phyloP scores from a whole-genome alignment of 2,888 invertebrate species.

The Cerastis rubricosa region DNA sequence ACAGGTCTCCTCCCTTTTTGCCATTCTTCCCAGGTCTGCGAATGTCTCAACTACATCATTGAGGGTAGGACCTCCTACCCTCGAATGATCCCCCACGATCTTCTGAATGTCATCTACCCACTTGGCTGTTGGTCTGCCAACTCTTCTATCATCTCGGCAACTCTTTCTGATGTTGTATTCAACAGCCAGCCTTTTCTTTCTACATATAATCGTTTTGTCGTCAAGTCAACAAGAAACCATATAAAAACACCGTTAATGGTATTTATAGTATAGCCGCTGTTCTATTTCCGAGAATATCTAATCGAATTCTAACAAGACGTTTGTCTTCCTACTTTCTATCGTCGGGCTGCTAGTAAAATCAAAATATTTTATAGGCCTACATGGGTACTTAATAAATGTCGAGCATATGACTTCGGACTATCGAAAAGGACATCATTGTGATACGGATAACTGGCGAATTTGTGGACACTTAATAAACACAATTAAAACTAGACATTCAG shows the following conservation, averaged over 20 bases:
- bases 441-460: background rate
- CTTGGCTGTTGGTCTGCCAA: background rate
- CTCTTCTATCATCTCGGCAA: background rate
- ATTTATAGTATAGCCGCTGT: slow-evolving; percentile 19
- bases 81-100: background rate
- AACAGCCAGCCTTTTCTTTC: no score
- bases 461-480: background rate
- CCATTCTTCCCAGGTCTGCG: background rate
- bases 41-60: background rate
- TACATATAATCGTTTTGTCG: slow-evolving; percentile 20
- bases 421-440: background rate
- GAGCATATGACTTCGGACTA: background rate
- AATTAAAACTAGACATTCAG: background rate
- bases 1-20: background rate
- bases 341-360: no score
- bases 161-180: background rate
- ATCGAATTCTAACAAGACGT: background rate
- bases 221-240: slow-evolving; percentile 17
- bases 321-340: slow-evolving; percentile 8
- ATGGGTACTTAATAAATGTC: background rate
- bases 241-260: slow-evolving; percentile 11
- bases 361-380: background rate
- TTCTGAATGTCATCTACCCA: background rate
- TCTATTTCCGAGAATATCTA: slow-evolving; percentile 1
- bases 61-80: no score